Evolutionary conservation across 2,113 vertebrate genomes (phyloP), one percentile per base, ranked within the genome.

Genomic region (Deroptyus accipitrinus): DNA sequence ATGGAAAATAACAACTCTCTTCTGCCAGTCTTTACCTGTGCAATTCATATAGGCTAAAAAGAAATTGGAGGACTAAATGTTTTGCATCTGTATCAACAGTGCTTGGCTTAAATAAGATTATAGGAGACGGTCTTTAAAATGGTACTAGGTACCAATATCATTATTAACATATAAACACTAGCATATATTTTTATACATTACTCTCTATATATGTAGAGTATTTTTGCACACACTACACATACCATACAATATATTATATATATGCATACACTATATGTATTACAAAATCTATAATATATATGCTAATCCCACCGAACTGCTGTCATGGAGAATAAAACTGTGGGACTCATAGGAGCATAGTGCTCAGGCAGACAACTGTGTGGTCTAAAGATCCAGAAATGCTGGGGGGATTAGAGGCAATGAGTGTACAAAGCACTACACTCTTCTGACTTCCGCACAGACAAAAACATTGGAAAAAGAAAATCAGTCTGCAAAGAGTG

Each of bases 191-290:
- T 11, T 55, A 42, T 22, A 37, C 31, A 33, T 67, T 31, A 39
- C 30, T 41, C 49, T 51, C 16, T 41, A 11, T 46, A 16, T 28
- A 25, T 7, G 7, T 17, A 7, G 25, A 30, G 10, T 35, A 10
- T 44, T 27, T 35, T 25, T 10, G 20, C 4, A 33, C 4, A 42
- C 37, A 57, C 19, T 46, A 30, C 11, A 68, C 12, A 44, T n/a
- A 52, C 19, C 27, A 28, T 10, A 27, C 52, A 33, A 52, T 17
- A 39, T 22, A 35, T 17, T 24, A 8, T 18, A 51, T 25, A 35
- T 11, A 52, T 7, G 49, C 11, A 62, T 1, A 51, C 0, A 1
- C 18, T 9, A 13, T 13, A 67, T 33, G 3, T 7, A 85, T 72
- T 42, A 54, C 16, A 39, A 22, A 35, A 69, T 10, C 55, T 73